Base-by-base conservation (phyloP, 1,140 invertebrate species). In the Drosophila burlai region DNA sequence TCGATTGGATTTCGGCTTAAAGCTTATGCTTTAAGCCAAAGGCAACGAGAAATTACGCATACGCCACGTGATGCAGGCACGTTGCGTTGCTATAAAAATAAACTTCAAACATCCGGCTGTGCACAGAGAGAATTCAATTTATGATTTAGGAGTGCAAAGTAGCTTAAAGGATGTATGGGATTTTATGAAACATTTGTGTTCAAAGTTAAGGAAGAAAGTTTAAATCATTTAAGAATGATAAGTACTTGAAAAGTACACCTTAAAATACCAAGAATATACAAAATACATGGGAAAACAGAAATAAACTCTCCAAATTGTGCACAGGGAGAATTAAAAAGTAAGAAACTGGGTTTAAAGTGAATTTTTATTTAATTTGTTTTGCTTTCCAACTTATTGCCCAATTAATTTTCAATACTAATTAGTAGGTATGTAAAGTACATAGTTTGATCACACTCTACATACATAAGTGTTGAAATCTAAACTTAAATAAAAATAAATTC, bases 1-100 rank as follows among this genome's bases (percentile, higher is more conserved):
- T 77, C 81, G 82, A 89, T 80, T 87, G 68, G 62, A 78, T 81
- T 69, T 64, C 78, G 65, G 78, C 64, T 75, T 82, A 45, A 82
- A 82, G 67, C 58, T 29, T 15, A 9, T 18, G 45, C 72, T 76
- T 81, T 58, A 82, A 60, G 58, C 34, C 29, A 18, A 45, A 54
- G 46, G 24, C 58, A 54, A 57, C 34, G 7, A 46, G 61, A 77
- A 46, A 73, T 77, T 60, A 58, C 74, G 68, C 34, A 85, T 80
- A 86, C 67, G 83, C 63, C 71, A 64, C 31, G 71, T 81, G 68
- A 38, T 40, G 54, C 52, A 60, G 36, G 54, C 24, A 69, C 46
- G 38, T 42, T 49, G 43, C 42, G 62, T 24, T 55, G 49, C 34
- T 43, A 58, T 61, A 77, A 64, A 82, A 55, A 80, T 50, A 47